Evolutionary conservation across 2,888 invertebrate genomes (phyloP), one percentile per base, ranked within the genome.

Genomic region (Epistrophella euchroma): DNA sequence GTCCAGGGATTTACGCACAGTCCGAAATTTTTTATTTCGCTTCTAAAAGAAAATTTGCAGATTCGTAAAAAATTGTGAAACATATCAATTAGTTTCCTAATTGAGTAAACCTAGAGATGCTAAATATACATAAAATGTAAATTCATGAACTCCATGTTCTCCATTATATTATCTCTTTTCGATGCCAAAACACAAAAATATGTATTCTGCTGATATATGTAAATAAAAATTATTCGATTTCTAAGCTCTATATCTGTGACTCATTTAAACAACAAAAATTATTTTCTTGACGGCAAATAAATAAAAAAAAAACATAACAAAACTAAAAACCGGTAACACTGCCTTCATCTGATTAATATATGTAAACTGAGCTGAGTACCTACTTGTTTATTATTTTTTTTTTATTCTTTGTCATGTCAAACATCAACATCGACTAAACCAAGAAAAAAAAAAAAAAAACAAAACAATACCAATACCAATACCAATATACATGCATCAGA

Each of bases 261-360:
- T 60, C 60, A 60, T 60, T 60, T 58, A 19, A 58, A 35, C 11
- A 13, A 58, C 58, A 5, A 58, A 35, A 58, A 7, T 58, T 58
- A 32, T 17, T 58, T 35, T 11, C 0, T 35, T 37, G 15, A 15
- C 2, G 32, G 17, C 10, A 32, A 56, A 28, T 4, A 11, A 32
- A 58, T 13, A 35, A 58, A 37, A 15, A 19, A 60, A 19, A 19
- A 60, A 60, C 10, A 17, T 17, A 62, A 62, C 11, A 50, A 19
- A 50, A 47, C 19, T n/a, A 32, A 66, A 32, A 35, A 77, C 77
- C 77, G 82, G 82, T 77, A 83, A 83, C 82, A 73, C 82, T 83
- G 66, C 19, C 66, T 50, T 50, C 50, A 66, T 66, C 56, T 17
- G 58, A 71, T 71, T 25, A 45, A 47, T 45, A 11, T 71, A 47